A percentile compares a stretch with the other conserved stretches of the same genome.
phyloP scores from a whole-genome alignment of 1,140 invertebrate species.

The Scaptomyza montana region DNA sequence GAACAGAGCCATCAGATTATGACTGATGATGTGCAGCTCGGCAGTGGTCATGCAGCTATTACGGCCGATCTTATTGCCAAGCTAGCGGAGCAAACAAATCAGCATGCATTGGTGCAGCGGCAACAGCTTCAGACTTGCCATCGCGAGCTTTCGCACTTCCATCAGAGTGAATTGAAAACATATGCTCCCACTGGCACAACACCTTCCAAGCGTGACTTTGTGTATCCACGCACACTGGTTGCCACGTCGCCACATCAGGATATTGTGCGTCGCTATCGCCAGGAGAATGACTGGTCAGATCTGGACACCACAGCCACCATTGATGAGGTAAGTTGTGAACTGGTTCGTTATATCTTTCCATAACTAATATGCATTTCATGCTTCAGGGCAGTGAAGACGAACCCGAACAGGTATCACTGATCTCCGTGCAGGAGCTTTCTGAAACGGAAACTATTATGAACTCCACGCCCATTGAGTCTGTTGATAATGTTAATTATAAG shows the following conservation, averaged over 20 bases:
- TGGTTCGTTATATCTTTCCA: not conserved
- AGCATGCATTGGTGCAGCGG: slow-evolving; percentile 55
- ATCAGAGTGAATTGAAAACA: slow-evolving; percentile 84
- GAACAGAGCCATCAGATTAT: slow-evolving; percentile 37
- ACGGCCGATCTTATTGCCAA: slow-evolving; percentile 36
- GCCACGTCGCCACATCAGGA: slow-evolving; percentile 88
- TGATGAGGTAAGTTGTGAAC: slow-evolving; percentile 55
- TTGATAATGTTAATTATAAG: slow-evolving; percentile 30
- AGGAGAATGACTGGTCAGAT: slow-evolving; percentile 80
- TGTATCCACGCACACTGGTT: slow-evolving; percentile 86
- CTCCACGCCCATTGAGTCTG: slow-evolving; percentile 72
- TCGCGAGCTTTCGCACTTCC: slow-evolving; percentile 67
- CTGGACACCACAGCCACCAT: slow-evolving; percentile 77
- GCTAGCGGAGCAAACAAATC: slow-evolving; percentile 36
- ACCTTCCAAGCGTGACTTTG: slow-evolving; percentile 86
- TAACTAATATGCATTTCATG: not conserved
- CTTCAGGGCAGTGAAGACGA: slow-evolving; percentile 69
- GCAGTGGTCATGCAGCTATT: slow-evolving; percentile 35
- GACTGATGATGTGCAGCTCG: slow-evolving; percentile 30
- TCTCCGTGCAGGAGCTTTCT: slow-evolving; percentile 68
- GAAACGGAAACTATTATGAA: slow-evolving; percentile 78
- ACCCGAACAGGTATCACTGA: slow-evolving; percentile 41
- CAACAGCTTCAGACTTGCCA: slow-evolving; percentile 61
- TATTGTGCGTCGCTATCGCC: slow-evolving; percentile 86
- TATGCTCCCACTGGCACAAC: slow-evolving; percentile 85